Base-by-base conservation (phyloP, 2,113 vertebrate species). In the Pitta sordida region DNA sequence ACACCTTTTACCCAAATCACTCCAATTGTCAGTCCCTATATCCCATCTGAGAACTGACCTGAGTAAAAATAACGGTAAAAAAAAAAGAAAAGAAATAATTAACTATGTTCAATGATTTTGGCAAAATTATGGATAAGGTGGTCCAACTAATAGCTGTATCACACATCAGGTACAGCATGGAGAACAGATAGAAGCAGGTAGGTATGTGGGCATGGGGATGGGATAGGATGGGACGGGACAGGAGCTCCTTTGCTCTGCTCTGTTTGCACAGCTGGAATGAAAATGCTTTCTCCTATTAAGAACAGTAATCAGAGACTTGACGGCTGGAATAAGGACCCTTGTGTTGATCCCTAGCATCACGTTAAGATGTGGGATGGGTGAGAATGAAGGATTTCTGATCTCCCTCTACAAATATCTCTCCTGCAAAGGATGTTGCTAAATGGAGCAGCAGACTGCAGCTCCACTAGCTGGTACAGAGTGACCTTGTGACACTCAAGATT, bases 391-490 rank as follows among this genome's bases (percentile, higher is more conserved):
- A 39, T 55, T 86, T 93, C 60, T 67, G 26, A 70, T 36, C 16
- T 59, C 11, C 10, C 8, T 17, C 12, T 13, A 26, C 1, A 0
- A 48, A 68, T 3, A 5, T n/a, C 9, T 7, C 22, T 56, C 34
- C 19, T 59, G 12, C 11, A 19, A 53, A 55, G 49, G 23, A 27
- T 2, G 2, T 34, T 58, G 6, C 37, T 27, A 27, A 41, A 58
- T 46, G 36, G 17, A 5, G 15, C 2, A 4, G 49, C 27, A 69
- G 27, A 1, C 11, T 34, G 26, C 23, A 75, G 34, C 39, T 84
- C 10, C 14, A 77, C 21, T 17, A 36, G 8, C 15, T 53, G 46
- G 18, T 27, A 11, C 63, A 70, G 26, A 27, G 19, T 1, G 13
- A 18, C 36, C 26, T 7, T 6, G 8, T 4, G n/a, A 73, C 4